Base-by-base conservation (phyloP, 2,888 invertebrate genomes). In the Agrotis clavis region DNA sequence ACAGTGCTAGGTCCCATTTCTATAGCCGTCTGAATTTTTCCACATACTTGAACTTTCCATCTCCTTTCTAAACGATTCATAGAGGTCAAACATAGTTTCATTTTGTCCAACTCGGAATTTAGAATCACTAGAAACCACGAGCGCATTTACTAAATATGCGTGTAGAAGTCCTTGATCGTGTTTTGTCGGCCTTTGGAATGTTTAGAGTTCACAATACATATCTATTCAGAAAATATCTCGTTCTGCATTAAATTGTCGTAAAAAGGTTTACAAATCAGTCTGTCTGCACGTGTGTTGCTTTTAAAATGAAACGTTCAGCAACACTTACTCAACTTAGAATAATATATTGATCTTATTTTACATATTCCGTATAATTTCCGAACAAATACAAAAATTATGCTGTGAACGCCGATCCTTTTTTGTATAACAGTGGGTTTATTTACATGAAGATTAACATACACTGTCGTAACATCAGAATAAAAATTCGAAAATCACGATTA, bases 181-280 rank as follows among this genome's bases (percentile, higher is more conserved):
- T 79, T 83, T 81, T 60, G 65, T 73, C 77, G 62, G 72, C 70
- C 68, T 80, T 82, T 61, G 69, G 73, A 77, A 77, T 81, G 74
- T 71, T 67, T 71, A 57, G 65, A 78, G 67, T 73, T 72, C 47
- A 76, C 66, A 71, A 77, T 78, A 66, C 41, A 68, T 68, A 65
- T 71, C 48, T 63, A 71, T 74, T 69, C 71, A 75, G 59, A 78
- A 71, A 78, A 74, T 72, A 62, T 69, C 68, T 71, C 56, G 70
- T 65, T 74, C 71, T 71, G 81, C 74, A 83, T 82, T 78, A 85
- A 79, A 81, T 61, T 64, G 77, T 77, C 79, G 86, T 84, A 81
- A 83, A 71, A 82, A 79, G 47, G 61, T 67, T 77, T 56, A 86
- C 77, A 81, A 85, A 78, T 83, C 75, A 71, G 67, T 73, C 61